These are phyloP conservation scores for Pseudoatta argentina DNA, from an alignment of 1,140 invertebrate species.

Conservation along the genomic window DNA sequence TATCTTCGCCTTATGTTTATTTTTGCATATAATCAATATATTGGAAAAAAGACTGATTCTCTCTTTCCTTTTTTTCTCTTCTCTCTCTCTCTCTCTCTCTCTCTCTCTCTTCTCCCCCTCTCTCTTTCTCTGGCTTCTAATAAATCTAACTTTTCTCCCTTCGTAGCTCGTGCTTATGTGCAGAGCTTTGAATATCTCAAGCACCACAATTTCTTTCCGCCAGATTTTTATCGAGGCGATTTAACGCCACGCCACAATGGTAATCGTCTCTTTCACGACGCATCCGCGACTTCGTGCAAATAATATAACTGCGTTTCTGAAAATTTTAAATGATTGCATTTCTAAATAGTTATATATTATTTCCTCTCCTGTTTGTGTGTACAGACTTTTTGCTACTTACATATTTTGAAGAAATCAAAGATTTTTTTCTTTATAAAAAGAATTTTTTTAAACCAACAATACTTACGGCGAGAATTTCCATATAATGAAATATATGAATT, in stretches of 20 bases:
- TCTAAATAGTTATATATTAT: neutral
- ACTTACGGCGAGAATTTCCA: neutral
- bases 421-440: neutral
- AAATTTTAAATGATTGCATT: too few species aligned
- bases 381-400: neutral
- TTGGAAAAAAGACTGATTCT: neutral
- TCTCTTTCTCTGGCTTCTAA: neutral
- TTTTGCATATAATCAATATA: constrained; percentile 10
- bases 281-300: neutral
- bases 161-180: constrained; percentile 3
- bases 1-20: neutral
- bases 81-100: too few species aligned
- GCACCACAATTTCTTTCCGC: constrained; percentile 6
- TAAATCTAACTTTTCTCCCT: constrained; percentile 44
- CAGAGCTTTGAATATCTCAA: constrained; percentile 9
- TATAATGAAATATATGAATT: constrained; percentile 22
- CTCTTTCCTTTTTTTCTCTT: too few species aligned
- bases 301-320: constrained; percentile 2
- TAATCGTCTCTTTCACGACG: neutral
- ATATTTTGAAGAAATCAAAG: neutral
- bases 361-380: neutral
- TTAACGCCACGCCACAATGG: neutral
- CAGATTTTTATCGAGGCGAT: constrained; percentile 20
- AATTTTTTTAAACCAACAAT: neutral
- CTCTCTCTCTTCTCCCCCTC: too few species aligned